Percentiles rank a stretch among this genome's conserved stretches.
These are phyloP conservation scores for Troides oblongomaculatus DNA, from an alignment of 2,888 invertebrate species.

Conservation along the genomic window DNA sequence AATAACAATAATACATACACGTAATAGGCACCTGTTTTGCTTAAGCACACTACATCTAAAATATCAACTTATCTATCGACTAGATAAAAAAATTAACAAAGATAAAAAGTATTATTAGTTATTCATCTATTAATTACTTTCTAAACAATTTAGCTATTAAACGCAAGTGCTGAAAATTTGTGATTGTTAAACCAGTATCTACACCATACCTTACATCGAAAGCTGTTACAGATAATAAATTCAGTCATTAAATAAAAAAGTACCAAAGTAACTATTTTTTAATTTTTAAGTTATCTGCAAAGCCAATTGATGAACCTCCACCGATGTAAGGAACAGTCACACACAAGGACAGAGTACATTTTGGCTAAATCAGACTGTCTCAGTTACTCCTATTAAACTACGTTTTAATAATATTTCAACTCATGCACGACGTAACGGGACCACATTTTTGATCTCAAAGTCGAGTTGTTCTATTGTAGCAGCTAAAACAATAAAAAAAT, in stretches of 20 bases:
- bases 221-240: constrained; percentile 2
- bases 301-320: background rate
- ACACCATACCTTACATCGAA: constrained; percentile 43
- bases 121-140: constrained; percentile 34
- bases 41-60: constrained; percentile 63
- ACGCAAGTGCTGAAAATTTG: constrained; percentile 40
- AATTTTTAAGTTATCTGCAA: background rate
- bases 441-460: constrained; percentile 78
- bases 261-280: background rate
- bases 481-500: constrained; percentile 81
- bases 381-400: constrained; percentile 45
- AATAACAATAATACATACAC: constrained; percentile 8
- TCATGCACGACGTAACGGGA: constrained; percentile 68
- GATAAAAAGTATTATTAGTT: constrained; percentile 25
- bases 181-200: constrained; percentile 29
- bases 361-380: constrained; percentile 51
- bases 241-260: background rate
- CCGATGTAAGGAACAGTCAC: constrained; percentile 27
- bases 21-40: constrained; percentile 62
- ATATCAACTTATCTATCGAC: constrained; percentile 25
- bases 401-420: constrained; percentile 34
- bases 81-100: constrained; percentile 22
- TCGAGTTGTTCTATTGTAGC: constrained; percentile 90
- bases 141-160: constrained; percentile 33
- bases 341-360: constrained; percentile 34